A percentile compares a stretch with the other conserved stretches of the same genome.
Evolutionary conservation across 2,797 vertebrate genomes (phyloP).

Genomic region (Centropyge bicolor): DNA sequence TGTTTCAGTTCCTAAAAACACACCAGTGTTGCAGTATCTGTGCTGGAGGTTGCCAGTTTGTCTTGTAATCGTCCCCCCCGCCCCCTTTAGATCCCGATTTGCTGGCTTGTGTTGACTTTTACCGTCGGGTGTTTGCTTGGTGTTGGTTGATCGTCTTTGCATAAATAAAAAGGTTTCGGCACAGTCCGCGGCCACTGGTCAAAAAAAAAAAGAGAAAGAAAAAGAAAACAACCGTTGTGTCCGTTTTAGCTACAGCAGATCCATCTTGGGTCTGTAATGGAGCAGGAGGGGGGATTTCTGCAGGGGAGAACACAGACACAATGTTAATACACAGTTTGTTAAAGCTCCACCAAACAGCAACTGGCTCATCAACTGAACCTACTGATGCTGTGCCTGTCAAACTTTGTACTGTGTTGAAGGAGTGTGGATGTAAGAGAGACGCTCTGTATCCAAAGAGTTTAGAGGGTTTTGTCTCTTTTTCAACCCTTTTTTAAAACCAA

Average conservation of each 20-base stretch:
- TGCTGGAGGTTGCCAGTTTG: slow-evolving; percentile 82
- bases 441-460: background rate
- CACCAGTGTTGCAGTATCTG: slow-evolving; percentile 83
- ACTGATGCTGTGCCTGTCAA: background rate
- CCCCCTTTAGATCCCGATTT: slow-evolving; percentile 54
- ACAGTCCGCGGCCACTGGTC: slow-evolving; percentile 83
- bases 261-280: slow-evolving; percentile 99
- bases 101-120: slow-evolving; percentile 81
- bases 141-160: slow-evolving; percentile 92
- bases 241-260: slow-evolving; percentile 94
- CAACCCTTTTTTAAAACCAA: background rate
- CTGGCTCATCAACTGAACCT: background rate
- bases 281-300: slow-evolving; percentile 99
- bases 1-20: slow-evolving; percentile 80
- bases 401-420: background rate
- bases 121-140: slow-evolving; percentile 78
- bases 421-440: background rate
- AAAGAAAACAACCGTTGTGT: slow-evolving; percentile 76
- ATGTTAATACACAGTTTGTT: slow-evolving; percentile 18
- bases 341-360: background rate
- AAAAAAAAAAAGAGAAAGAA: slow-evolving; percentile 43
- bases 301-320: slow-evolving; percentile 60
- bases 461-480: no score
- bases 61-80: slow-evolving; percentile 9
- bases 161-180: slow-evolving; percentile 86